Evolutionary conservation across 2,797 vertebrate genomes (phyloP).

Genomic region (Loriculus beryllinus): DNA sequence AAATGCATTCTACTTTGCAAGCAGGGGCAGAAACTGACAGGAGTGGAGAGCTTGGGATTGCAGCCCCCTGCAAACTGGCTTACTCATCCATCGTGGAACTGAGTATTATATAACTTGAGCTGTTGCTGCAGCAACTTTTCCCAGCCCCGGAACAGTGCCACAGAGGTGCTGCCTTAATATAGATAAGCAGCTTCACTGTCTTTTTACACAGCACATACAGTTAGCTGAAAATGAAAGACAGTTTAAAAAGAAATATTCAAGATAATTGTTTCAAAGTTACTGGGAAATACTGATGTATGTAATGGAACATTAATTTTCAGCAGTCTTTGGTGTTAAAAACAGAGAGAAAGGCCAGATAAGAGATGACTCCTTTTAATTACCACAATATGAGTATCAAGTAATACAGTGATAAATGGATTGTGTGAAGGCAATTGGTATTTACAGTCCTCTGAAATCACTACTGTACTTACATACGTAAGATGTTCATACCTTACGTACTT

Average conservation of each 20-base stretch:
- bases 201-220: not conserved
- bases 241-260: not conserved
- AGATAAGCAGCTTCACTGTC: not conserved
- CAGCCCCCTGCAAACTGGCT: not conserved
- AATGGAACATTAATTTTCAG: not conserved
- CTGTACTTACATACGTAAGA: not conserved
- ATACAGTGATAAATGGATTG: not conserved
- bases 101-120: not conserved
- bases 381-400: not conserved
- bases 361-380: not conserved
- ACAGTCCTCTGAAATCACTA: not conserved
- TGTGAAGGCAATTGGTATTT: not conserved
- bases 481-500: not conserved
- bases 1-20: not conserved
- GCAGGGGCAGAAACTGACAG: not conserved
- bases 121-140: conserved; percentile 44
- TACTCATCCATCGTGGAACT: not conserved
- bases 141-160: not conserved
- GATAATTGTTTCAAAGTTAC: not conserved
- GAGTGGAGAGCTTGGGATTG: not conserved
- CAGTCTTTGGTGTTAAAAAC: not conserved
- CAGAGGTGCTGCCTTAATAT: not conserved
- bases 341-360: not conserved
- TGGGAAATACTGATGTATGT: not conserved
- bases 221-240: not conserved